These are phyloP conservation scores for Panagrolaimus sp. DNA, from an alignment of 1,140 invertebrate genomes.

Conservation along the genomic window DNA sequence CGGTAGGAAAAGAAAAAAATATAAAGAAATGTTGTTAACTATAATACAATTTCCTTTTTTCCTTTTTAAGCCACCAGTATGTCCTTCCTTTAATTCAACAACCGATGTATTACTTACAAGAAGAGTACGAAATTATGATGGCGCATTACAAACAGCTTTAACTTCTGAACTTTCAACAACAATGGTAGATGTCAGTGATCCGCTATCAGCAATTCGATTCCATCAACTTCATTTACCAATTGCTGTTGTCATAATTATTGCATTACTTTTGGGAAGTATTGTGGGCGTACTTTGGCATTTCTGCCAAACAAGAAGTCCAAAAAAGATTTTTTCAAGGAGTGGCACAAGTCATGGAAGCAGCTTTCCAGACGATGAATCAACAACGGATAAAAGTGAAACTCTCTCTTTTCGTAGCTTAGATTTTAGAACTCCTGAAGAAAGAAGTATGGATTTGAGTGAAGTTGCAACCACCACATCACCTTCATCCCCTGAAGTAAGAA, in stretches of 20 bases:
- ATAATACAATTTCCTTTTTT: background rate
- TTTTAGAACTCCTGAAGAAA: slow-evolving; percentile 9
- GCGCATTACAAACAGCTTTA: slow-evolving; percentile 29
- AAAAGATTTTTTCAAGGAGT: background rate
- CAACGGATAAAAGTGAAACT: slow-evolving; percentile 9
- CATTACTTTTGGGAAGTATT: slow-evolving; percentile 3
- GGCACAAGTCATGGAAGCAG: background rate
- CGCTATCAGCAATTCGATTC: slow-evolving; percentile 7
- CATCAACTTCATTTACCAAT: slow-evolving; percentile 12
- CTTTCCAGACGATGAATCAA: slow-evolving; percentile 12
- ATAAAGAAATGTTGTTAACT: background rate
- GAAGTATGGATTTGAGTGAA: background rate
- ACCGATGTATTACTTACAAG: slow-evolving; percentile 24
- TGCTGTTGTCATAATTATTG: background rate
- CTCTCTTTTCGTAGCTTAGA: slow-evolving; percentile 4
- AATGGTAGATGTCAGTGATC: slow-evolving; percentile 18
- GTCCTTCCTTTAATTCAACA: slow-evolving; percentile 21
- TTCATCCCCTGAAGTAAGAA: too few relatives aligned
- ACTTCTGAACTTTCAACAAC: slow-evolving; percentile 27
- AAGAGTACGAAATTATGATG: slow-evolving; percentile 21
- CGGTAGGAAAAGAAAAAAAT: slow-evolving; percentile 24
- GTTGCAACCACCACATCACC: background rate
- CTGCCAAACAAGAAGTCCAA: background rate
- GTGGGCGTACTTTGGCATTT: slow-evolving; percentile 2
- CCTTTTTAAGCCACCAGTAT: slow-evolving; percentile 32